Conservation (phyloP, 2,113 vertebrate species). For the Neopipo cinnamomea region DNA sequence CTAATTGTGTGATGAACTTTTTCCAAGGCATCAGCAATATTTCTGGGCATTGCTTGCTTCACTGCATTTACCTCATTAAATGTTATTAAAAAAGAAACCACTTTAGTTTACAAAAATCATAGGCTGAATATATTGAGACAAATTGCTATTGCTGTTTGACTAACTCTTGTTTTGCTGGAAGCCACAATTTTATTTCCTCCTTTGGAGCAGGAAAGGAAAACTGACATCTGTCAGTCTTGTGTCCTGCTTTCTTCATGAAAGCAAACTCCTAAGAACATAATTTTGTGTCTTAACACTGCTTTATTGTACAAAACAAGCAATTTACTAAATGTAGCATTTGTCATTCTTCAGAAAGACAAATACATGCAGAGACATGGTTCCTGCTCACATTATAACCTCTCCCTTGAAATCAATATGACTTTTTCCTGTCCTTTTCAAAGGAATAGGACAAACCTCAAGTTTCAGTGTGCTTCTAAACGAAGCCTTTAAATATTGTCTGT, state of each 20-base stretch:
- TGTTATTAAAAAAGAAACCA: background rate
- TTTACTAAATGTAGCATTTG: background rate
- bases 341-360: background rate
- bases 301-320: conserved; percentile 20
- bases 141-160: background rate
- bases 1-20: background rate
- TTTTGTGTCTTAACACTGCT: background rate
- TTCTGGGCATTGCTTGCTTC: background rate
- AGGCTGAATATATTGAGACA: background rate
- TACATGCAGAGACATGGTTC: accelerated
- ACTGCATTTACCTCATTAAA: background rate
- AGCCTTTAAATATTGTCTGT: background rate
- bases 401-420: background rate
- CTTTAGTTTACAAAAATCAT: background rate
- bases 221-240: background rate
- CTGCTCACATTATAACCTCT: background rate
- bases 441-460: background rate
- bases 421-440: background rate
- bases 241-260: background rate
- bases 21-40: background rate
- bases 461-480: background rate
- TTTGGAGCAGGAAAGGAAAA: background rate
- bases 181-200: background rate
- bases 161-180: background rate
- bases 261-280: background rate